Evolutionary conservation across 2,888 invertebrate species (phyloP).

Genomic region (Podotricha telesiphe): DNA sequence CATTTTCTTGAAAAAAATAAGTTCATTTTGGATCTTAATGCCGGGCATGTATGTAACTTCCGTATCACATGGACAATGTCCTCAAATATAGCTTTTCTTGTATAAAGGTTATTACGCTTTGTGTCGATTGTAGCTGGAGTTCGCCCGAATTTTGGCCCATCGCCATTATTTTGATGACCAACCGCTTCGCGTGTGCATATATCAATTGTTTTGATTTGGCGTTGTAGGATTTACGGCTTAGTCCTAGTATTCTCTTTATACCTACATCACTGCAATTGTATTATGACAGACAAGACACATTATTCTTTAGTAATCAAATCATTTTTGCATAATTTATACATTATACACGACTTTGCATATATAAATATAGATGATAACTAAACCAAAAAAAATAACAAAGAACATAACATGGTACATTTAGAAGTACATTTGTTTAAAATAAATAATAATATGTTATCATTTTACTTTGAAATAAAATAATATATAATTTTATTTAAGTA

Average conservation of each 20-base stretch:
- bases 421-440: no score
- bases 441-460: no score
- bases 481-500: no score
- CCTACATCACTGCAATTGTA: neutral
- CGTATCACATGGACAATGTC: conserved; percentile 18
- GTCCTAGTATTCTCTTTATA: conserved; percentile 33
- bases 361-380: no score
- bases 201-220: conserved; percentile 65
- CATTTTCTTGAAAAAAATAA: conserved; percentile 1
- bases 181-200: conserved; percentile 64
- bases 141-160: conserved; percentile 68
- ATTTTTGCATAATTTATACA: neutral
- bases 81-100: conserved; percentile 48
- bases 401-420: no score
- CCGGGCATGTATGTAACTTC: conserved; percentile 5
- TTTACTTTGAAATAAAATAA: no score
- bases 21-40: neutral
- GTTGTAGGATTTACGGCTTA: conserved; percentile 23
- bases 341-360: no score
- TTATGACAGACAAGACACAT: neutral
- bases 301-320: neutral
- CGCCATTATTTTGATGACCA: conserved; percentile 81
- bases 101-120: conserved; percentile 74
- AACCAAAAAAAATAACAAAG: neutral
- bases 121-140: conserved; percentile 58